A percentile compares a stretch with the other conserved stretches of the same genome.
phyloP scores from a whole-genome alignment of 1,140 invertebrate genomes.

The Lucilia sericata region DNA sequence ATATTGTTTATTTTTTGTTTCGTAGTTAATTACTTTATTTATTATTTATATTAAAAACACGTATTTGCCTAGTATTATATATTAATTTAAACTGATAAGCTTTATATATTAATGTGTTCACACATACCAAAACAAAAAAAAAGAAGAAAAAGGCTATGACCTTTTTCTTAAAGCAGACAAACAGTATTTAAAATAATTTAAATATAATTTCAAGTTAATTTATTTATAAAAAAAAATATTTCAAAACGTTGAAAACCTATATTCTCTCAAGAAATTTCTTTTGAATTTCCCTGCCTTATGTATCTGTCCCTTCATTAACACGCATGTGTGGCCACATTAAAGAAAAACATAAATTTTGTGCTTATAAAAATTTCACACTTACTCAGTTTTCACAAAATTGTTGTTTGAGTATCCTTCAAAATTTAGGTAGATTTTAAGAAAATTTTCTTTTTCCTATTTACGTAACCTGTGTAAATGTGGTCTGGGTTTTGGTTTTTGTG shows the following conservation, averaged over 20 bases:
- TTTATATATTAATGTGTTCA: constrained; percentile 10
- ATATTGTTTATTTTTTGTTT: background rate
- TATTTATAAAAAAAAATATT: background rate
- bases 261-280: background rate
- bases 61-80: background rate
- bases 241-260: background rate
- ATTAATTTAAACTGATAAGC: constrained; percentile 32
- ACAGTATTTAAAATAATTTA: constrained; percentile 14
- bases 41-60: constrained; percentile 10
- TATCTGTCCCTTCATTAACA: background rate
- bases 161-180: constrained; percentile 24
- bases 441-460: constrained; percentile 49
- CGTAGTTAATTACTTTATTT: background rate
- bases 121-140: too few relatives aligned
- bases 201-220: background rate
- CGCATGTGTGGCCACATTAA: constrained; percentile 48
- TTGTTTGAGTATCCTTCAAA: background rate
- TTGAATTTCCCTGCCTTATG: background rate
- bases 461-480: constrained; percentile 57
- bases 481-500: constrained; percentile 15
- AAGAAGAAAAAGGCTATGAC: constrained; percentile 30
- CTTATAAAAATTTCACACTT: constrained; percentile 32
- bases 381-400: constrained; percentile 1
- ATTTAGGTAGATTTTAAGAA: background rate
- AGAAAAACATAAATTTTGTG: background rate